These are phyloP conservation scores for Phaedon cochleariae DNA, from an alignment of 2,888 invertebrate genomes.

Conservation along the genomic window DNA sequence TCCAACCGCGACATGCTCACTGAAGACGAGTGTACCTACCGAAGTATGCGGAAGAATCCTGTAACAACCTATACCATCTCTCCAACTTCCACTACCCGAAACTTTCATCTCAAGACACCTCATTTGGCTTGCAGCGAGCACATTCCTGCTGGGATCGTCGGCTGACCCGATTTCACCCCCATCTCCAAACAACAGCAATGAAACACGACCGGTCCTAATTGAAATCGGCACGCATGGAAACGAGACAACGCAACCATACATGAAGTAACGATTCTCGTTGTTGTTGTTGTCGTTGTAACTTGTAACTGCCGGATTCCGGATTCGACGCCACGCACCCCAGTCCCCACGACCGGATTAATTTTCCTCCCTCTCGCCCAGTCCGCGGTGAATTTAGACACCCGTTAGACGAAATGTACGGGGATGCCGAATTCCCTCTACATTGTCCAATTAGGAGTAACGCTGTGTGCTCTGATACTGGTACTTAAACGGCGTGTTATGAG, in stretches of 20 bases:
- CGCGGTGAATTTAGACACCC: constrained; percentile 34
- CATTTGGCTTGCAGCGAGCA: not conserved
- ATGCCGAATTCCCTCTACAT: constrained; percentile 47
- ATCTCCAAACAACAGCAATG: constrained; percentile 18
- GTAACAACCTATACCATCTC: no score
- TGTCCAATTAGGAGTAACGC: constrained; percentile 45
- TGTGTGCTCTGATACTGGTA: constrained; percentile 43
- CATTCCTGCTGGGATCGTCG: not conserved
- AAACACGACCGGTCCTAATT: constrained; percentile 43
- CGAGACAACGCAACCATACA: constrained; percentile 22
- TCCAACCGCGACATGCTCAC: no score
- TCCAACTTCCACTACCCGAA: no score
- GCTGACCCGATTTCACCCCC: not conserved
- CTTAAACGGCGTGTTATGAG: not conserved
- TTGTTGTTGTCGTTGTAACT: constrained; percentile 14
- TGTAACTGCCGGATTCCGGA: constrained; percentile 29
- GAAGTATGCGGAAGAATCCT: no score
- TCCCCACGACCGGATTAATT: constrained; percentile 26
- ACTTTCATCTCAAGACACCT: not conserved
- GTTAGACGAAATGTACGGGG: constrained; percentile 19
- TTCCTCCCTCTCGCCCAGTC: constrained; percentile 18
- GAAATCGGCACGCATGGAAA: constrained; percentile 42
- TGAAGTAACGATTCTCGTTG: not conserved
- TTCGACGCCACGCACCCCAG: no score
- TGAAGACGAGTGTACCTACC: no score